These are phyloP conservation scores for Zootoca vivipara DNA, from an alignment of 2,113 vertebrate species.

Conservation along the genomic window DNA sequence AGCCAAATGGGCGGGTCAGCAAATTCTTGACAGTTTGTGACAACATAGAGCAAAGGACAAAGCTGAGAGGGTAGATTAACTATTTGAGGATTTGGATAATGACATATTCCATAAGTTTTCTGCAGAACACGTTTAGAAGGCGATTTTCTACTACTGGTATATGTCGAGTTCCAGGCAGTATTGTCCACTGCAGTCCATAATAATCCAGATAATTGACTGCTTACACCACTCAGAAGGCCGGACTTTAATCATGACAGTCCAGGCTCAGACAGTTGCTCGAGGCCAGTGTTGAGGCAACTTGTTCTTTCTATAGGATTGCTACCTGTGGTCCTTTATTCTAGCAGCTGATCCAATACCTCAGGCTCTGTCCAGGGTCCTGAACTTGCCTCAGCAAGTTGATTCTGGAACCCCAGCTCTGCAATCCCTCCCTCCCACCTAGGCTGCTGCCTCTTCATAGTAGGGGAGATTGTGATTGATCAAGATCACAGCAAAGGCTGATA, in stretches of 20 bases:
- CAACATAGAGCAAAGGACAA: constrained; percentile 7
- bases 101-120: background rate
- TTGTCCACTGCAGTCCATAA: background rate
- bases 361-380: background rate
- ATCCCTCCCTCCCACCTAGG: background rate
- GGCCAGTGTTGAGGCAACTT: too few species aligned
- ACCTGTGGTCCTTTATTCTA: too few species aligned
- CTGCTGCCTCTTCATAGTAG: background rate
- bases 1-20: constrained; percentile 22
- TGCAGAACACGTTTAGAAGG: too few species aligned
- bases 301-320: too few species aligned
- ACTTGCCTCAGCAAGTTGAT: background rate
- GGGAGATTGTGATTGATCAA: background rate
- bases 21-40: constrained; percentile 22
- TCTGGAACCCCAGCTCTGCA: background rate
- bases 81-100: background rate
- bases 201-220: too few species aligned
- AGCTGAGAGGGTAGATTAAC: background rate
- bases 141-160: background rate
- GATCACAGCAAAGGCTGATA: background rate
- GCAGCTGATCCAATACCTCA: background rate
- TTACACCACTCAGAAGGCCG: background rate
- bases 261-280: too few species aligned
- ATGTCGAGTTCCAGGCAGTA: background rate
- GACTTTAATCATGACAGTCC: background rate